Percentiles rank a stretch among this genome's conserved stretches.
Conservation (phyloP, 2,113 vertebrate species). For the Megaleporinus macrocephalus region DNA sequence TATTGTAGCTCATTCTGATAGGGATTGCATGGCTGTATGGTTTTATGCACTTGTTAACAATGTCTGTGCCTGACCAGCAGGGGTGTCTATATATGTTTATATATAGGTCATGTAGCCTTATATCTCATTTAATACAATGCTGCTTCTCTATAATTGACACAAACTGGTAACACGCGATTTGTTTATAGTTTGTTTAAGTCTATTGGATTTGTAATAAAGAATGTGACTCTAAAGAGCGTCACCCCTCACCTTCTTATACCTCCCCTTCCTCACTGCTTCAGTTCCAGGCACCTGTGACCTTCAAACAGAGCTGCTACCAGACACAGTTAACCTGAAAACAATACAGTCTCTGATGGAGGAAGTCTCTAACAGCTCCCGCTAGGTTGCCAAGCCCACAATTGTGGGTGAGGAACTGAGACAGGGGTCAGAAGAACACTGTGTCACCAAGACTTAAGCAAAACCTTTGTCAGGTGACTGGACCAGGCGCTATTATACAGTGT, state of each 20-base stretch:
- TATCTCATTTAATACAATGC: too few relatives aligned
- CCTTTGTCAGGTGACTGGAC: too few relatives aligned
- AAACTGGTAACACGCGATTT: not conserved
- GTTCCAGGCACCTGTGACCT: not conserved
- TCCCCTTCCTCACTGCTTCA: not conserved
- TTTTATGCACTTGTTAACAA: too few relatives aligned
- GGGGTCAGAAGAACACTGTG: not conserved
- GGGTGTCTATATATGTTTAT: too few relatives aligned
- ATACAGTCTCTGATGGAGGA: conserved; percentile 45
- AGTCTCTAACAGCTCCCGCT: conserved; percentile 5
- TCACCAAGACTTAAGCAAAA: not conserved
- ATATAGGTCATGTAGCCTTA: too few relatives aligned
- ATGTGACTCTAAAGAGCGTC: not conserved
- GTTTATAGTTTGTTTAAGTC: not conserved
- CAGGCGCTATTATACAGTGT: too few relatives aligned
- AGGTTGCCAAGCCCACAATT: not conserved
- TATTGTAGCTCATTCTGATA: too few relatives aligned
- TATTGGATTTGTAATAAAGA: not conserved
- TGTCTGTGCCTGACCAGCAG: too few relatives aligned
- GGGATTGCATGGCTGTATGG: too few relatives aligned
- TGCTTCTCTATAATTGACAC: too few relatives aligned
- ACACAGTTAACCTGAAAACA: conserved; percentile 51
- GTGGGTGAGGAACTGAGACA: not conserved
- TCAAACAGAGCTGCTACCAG: conserved; percentile 19
- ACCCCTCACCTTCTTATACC: not conserved